These are phyloP conservation scores for Nomada lathburiana DNA, from an alignment of 2,888 invertebrate species.

Conservation along the genomic window DNA sequence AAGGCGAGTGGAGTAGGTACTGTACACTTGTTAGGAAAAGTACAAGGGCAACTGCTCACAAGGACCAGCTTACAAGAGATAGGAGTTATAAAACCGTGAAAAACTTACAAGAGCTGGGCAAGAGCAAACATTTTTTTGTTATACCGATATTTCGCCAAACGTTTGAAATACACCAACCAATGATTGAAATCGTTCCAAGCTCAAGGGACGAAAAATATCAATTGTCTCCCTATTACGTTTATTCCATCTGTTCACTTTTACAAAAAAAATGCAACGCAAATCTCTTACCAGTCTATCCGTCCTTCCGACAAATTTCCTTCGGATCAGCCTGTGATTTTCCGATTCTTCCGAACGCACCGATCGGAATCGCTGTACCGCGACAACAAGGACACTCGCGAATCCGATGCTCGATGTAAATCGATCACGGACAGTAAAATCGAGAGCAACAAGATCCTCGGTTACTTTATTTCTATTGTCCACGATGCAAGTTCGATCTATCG, in stretches of 20 bases:
- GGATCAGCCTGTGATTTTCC: too few species aligned
- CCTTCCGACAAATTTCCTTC: background rate
- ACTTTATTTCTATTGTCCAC: background rate
- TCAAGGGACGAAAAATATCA: background rate
- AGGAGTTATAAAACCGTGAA: too few species aligned
- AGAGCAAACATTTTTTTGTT: too few species aligned
- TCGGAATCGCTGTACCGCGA: background rate
- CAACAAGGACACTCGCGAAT: slow-evolving; percentile 24
- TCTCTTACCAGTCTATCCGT: slow-evolving; percentile 17
- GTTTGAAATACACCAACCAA: background rate
- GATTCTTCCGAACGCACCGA: background rate
- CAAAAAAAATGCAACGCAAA: background rate
- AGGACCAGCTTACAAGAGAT: background rate
- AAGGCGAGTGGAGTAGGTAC: background rate
- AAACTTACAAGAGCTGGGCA: too few species aligned
- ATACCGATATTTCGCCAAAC: too few species aligned
- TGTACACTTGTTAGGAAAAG: background rate
- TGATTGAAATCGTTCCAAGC: background rate
- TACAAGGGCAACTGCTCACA: background rate
- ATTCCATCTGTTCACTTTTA: too few species aligned
- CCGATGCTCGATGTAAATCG: slow-evolving; percentile 20
- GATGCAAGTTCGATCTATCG: slow-evolving; percentile 19
- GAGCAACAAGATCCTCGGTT: background rate
- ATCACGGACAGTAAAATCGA: slow-evolving; percentile 11
- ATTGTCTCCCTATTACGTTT: too few species aligned